Percentiles rank a stretch among this genome's conserved stretches.
Evolutionary conservation across 2,113 vertebrate genomes (phyloP).

Genomic region (Cheirogaleus medius): DNA sequence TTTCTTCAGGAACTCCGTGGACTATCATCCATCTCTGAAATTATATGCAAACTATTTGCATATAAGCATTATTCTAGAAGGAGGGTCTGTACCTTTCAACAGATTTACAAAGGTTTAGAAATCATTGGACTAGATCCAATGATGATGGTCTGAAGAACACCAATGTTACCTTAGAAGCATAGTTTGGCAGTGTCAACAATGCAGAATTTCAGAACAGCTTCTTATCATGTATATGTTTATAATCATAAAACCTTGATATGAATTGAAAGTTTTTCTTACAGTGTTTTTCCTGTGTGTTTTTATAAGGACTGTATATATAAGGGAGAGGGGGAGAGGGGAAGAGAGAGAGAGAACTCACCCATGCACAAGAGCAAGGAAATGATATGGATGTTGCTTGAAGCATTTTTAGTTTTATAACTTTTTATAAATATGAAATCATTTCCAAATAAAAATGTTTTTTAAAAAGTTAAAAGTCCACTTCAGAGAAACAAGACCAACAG

Average conservation of each 20-base stretch:
- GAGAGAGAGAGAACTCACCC: not conserved
- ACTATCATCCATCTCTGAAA: not conserved
- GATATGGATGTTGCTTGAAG: not conserved
- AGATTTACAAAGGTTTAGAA: not conserved
- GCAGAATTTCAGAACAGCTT: not conserved
- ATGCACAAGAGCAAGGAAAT: not conserved
- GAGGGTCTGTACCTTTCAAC: not conserved
- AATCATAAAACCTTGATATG: conserved; percentile 5
- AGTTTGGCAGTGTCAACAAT: not conserved
- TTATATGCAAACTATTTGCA: not conserved
- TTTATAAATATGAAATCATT: conserved; percentile 39
- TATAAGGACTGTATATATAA: not conserved
- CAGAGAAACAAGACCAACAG: conserved; percentile 20
- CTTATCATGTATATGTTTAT: conserved; percentile 1
- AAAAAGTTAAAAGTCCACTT: not conserved
- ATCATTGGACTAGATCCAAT: not conserved
- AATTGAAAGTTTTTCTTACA: not conserved
- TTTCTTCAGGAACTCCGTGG: not conserved
- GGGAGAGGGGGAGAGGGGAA: not conserved
- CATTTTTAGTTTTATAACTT: conserved; percentile 19
- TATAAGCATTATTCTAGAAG: not conserved
- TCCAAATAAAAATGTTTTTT: not conserved
- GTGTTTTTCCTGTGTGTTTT: not conserved
- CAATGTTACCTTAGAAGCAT: not conserved
- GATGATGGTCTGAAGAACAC: not conserved